Evolutionary conservation across 1,140 invertebrate species (phyloP), one percentile per base, ranked within the genome.

Genomic region (Sitophilus oryzae): DNA sequence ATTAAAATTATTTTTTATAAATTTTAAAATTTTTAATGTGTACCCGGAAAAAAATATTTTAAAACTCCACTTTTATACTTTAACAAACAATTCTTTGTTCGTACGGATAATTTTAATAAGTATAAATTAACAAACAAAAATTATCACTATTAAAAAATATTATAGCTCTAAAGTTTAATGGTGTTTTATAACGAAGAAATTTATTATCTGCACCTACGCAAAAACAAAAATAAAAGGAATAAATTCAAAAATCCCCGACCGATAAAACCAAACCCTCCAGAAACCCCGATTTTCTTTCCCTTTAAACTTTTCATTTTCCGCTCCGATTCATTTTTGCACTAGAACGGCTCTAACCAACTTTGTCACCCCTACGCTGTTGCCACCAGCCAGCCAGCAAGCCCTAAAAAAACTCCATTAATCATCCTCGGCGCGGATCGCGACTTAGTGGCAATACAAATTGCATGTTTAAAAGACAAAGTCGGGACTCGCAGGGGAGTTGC

Each of bases 371-470:
- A n/a, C 16, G 15, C 25, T 10, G 8, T n/a, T 19, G 25, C 11
- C 45, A 36, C 18, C 30, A 47, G n/a, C n/a, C n/a, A n/a, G n/a
- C n/a, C n/a, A n/a, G n/a, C n/a, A n/a, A n/a, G n/a, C 45, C 45
- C 45, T 47, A 35, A 47, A 47, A 47, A 47, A 47, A 47, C 30
- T 9, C 30, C 30, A 47, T 47, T 47, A 47, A 47, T 47, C 45
- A 47, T 47, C 45, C 9, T 35, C 45, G n/a, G n/a, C n/a, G 30
- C 45, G 36, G 35, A 47, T 35, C 45, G 45, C 45, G 45, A 47
- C 45, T 47, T 47, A 47, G 15, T 47, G 25, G 45, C 45, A 47
- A 47, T 36, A 47, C 45, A 47, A 47, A 47, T 47, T 47, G 45
- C 45, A 47, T 47, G 35, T 47, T 47, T 47, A 36, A 47, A 34